These are phyloP conservation scores for Quadroppia sp. DNA, from an alignment of 2,888 invertebrate species.

Conservation along the genomic window DNA sequence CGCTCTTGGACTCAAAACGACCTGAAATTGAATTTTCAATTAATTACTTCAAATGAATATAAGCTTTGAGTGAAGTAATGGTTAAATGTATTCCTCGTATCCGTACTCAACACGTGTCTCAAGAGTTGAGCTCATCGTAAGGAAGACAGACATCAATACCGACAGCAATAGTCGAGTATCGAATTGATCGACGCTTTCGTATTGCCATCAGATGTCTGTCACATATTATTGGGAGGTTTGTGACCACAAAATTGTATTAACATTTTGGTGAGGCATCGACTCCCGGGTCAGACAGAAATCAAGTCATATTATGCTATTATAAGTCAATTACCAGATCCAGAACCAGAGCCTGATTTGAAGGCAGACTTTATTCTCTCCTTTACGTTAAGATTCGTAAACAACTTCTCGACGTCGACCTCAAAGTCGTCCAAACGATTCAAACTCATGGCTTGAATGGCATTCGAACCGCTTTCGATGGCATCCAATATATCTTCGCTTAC, in stretches of 20 bases:
- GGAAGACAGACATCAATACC: slow-evolving; percentile 22
- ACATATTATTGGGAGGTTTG: slow-evolving; percentile 12
- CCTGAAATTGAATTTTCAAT: slow-evolving; percentile 16
- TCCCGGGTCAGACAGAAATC: neutral
- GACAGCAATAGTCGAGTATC: neutral
- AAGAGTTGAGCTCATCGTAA: slow-evolving; percentile 31
- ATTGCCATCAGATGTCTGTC: neutral
- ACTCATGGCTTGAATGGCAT: slow-evolving; percentile 18
- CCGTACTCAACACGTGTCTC: slow-evolving; percentile 30
- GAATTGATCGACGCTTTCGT: neutral
- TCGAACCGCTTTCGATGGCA: slow-evolving; percentile 53
- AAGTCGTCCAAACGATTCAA: slow-evolving; percentile 10
- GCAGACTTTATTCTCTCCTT: slow-evolving; percentile 35
- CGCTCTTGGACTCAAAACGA: neutral
- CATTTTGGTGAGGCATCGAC: slow-evolving; percentile 33
- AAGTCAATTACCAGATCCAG: slow-evolving; percentile 3
- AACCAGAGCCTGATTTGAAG: slow-evolving; percentile 36
- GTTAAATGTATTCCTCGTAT: slow-evolving; percentile 29
- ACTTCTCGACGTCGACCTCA: slow-evolving; percentile 32
- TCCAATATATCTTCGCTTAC: slow-evolving; percentile 72
- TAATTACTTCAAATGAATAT: neutral
- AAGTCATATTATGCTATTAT: neutral
- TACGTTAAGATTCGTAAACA: slow-evolving; percentile 33
- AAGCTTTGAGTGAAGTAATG: neutral
- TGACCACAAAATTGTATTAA: slow-evolving; percentile 32